Conservation (phyloP, 2,888 invertebrate species). For the Alcis repandata region DNA sequence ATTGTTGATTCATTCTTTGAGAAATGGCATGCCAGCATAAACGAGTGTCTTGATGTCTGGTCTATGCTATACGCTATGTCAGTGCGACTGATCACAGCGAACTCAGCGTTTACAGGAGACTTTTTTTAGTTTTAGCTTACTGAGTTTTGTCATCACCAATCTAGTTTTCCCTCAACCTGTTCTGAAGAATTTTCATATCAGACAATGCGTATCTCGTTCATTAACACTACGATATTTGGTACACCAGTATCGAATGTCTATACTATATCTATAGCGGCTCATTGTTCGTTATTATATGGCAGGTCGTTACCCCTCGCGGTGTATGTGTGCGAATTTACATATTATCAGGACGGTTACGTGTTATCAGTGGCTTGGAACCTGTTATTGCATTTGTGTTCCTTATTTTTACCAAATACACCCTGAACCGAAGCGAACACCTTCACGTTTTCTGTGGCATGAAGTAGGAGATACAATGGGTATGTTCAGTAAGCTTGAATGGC, state of each 20-base stretch:
- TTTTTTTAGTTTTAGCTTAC: too few species aligned
- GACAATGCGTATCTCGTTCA: constrained; percentile 2
- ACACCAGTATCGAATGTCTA: constrained; percentile 10
- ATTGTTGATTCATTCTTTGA: not conserved
- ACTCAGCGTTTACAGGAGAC: too few species aligned
- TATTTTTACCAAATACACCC: not conserved
- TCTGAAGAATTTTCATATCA: not conserved
- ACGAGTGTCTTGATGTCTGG: not conserved
- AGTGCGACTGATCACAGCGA: not conserved
- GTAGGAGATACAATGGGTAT: too few species aligned
- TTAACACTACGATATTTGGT: constrained; percentile 10
- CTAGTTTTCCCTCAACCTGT: not conserved
- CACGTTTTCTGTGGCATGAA: not conserved
- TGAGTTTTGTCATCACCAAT: too few species aligned
- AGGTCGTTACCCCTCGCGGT: constrained; percentile 42
- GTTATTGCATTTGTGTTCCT: not conserved
- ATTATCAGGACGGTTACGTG: constrained; percentile 39
- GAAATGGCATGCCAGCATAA: not conserved
- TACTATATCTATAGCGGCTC: constrained; percentile 21
- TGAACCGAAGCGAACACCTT: too few species aligned
- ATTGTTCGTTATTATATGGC: constrained; percentile 31
- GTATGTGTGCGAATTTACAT: constrained; percentile 45
- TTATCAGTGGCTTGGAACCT: constrained; percentile 9
- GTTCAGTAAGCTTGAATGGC: too few species aligned
- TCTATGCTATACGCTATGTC: too few species aligned